Conservation (phyloP, 1,140 invertebrate genomes). For the Acromyrmex echinatior region DNA sequence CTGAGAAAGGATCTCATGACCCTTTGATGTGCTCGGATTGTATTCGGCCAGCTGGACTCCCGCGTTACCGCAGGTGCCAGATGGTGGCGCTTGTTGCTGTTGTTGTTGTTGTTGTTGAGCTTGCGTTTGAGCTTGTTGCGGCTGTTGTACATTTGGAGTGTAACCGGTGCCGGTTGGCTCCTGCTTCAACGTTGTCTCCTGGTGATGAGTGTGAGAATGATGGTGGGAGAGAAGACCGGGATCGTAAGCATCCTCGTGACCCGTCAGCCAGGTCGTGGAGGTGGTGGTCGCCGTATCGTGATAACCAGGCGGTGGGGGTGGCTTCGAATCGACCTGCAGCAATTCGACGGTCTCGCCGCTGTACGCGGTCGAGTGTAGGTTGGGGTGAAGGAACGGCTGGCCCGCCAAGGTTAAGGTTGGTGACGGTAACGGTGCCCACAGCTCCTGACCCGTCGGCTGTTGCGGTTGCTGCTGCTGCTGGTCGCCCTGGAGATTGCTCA, state of each 20-base stretch:
- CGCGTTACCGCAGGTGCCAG: constrained; percentile 80
- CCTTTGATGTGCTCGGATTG: constrained; percentile 97
- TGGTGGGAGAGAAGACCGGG: constrained; percentile 83
- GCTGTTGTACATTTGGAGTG: constrained; percentile 73
- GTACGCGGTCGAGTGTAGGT: constrained; percentile 80
- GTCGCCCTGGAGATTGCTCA: constrained; percentile 83
- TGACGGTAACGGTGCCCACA: constrained; percentile 86
- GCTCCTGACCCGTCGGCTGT: constrained; percentile 80
- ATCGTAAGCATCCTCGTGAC: constrained; percentile 92
- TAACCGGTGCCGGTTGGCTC: constrained; percentile 81
- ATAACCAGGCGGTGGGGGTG: constrained; percentile 82
- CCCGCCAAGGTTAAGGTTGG: constrained; percentile 83
- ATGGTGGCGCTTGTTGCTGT: constrained; percentile 79
- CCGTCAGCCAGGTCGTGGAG: constrained; percentile 83
- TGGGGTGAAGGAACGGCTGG: constrained; percentile 83
- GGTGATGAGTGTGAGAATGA: constrained; percentile 81
- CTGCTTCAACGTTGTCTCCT: constrained; percentile 82
- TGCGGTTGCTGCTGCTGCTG: constrained; percentile 81
- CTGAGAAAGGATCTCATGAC: constrained; percentile 97
- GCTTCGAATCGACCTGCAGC: constrained; percentile 84
- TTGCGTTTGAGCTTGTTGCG: constrained; percentile 76
- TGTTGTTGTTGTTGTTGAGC: constrained; percentile 77
- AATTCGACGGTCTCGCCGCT: constrained; percentile 84
- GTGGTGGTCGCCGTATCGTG: constrained; percentile 81
- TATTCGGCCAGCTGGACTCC: constrained; percentile 95